Evolutionary conservation across 2,113 vertebrate species (phyloP), one percentile per base, ranked within the genome.

Genomic region (Gasterosteus nipponicus): DNA sequence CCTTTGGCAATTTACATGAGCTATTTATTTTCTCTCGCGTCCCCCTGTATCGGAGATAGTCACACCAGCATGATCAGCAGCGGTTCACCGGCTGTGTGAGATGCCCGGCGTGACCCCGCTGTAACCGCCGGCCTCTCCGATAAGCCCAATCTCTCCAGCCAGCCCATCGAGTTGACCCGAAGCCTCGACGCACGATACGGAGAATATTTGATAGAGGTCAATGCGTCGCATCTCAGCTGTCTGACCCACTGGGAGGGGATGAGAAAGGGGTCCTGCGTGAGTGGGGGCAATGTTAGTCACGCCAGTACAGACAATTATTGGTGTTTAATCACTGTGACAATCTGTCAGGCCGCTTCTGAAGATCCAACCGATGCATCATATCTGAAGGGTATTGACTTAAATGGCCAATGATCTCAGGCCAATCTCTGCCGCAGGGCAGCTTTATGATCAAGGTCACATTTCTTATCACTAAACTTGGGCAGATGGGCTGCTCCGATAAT

Each of bases 221-320:
- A 73, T 86, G 73, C 84, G 89, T 84, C 83, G 90, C 83, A 78
- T 77, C 51, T 70, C 5, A 42, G 65, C 18, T 58, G 66, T 49
- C 26, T 46, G 75, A 77, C 54, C 57, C 66, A n/a, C 31, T 35
- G 38, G 59, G 16, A 61, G 33, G 62, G 38, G 19, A 42, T 1
- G 47, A 59, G 69, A n/a, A 35, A 39, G 19, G 63, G 16, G 6
- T 14, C 53, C 1, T 41, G 22, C 1, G n/a, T 71, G 33, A 10
- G 31, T 11, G 10, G 10, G n/a, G 19, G 15, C 46, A 2, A 35
- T 44, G 4, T 22, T 29, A 7, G 1, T 6, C 33, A 19, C 12
- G 62, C 54, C 46, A 51, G 12, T 19, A 11, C 0, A 60, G 65
- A 29, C 74, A 76, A 71, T 75, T 79, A 88, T 71, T 22, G 0